Conservation (phyloP, 2,113 vertebrate species). For the Gambusia holbrooki region DNA sequence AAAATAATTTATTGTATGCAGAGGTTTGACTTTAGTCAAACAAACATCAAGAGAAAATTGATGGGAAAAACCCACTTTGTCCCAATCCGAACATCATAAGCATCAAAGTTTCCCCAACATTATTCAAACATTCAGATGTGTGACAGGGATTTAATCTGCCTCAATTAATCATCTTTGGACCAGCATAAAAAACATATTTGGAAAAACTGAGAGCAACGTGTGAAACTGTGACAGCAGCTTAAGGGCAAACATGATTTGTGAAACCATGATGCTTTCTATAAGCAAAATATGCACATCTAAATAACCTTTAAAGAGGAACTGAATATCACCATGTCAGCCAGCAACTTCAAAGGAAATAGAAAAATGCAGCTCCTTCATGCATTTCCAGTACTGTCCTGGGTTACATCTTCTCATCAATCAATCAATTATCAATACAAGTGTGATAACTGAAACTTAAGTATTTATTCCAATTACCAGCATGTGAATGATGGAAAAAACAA, state of each 20-base stretch:
- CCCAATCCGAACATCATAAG: not conserved
- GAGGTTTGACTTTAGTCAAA: too few relatives aligned
- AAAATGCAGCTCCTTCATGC: not conserved
- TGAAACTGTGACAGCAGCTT: not conserved
- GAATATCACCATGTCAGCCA: not conserved
- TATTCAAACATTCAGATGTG: not conserved
- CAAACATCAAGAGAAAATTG: too few relatives aligned
- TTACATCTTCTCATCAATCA: too few relatives aligned
- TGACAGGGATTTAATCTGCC: not conserved
- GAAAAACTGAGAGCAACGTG: not conserved
- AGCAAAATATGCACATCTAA: constrained; percentile 5
- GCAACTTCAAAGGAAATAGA: not conserved
- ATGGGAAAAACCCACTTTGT: too few relatives aligned
- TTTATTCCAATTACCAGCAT: constrained; percentile 4
- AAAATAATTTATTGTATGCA: too few relatives aligned
- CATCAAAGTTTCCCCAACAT: not conserved
- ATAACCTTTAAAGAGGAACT: not conserved
- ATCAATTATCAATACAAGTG: not conserved
- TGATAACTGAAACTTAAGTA: not conserved
- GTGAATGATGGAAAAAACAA: not conserved
- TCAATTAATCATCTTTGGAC: not conserved
- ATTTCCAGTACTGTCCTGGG: not conserved
- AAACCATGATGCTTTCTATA: not conserved
- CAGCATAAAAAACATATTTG: not conserved
- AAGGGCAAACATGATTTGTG: not conserved